Evolutionary conservation across 1,140 invertebrate species (phyloP).

Genomic region (Dendroctonus valens): DNA sequence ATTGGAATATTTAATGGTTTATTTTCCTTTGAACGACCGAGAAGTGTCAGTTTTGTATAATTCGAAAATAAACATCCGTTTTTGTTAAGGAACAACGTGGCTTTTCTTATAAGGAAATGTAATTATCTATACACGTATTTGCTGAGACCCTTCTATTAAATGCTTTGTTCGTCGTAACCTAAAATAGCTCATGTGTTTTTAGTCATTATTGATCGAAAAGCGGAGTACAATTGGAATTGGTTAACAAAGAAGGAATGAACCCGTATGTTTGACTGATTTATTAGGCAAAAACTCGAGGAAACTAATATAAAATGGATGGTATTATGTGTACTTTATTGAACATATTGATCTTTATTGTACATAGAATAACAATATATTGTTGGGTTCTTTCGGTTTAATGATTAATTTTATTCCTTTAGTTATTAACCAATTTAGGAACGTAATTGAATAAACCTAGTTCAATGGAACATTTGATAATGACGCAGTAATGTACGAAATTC

Average conservation of each 20-base stretch:
- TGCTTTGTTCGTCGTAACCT: constrained; percentile 9
- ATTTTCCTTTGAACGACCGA: constrained; percentile 33
- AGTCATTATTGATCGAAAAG: constrained; percentile 11
- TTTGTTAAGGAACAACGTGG: constrained; percentile 32
- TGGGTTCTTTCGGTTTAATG: too few species aligned
- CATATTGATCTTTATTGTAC: neutral
- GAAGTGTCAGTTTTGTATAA: constrained; percentile 42
- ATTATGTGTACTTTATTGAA: neutral
- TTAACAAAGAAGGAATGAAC: constrained; percentile 2
- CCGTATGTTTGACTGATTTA: constrained; percentile 7
- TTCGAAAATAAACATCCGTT: constrained; percentile 40
- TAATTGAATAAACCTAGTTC: too few species aligned
- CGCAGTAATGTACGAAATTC: too few species aligned
- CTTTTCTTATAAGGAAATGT: constrained; percentile 22
- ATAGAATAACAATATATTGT: neutral
- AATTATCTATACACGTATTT: constrained; percentile 28
- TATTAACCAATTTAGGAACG: too few species aligned
- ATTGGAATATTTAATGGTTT: constrained; percentile 41
- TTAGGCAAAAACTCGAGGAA: neutral
- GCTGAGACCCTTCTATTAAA: constrained; percentile 12
- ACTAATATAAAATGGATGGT: neutral
- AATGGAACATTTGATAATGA: too few species aligned
- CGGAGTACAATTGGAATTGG: neutral
- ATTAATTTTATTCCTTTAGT: too few species aligned
- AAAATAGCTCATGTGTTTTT: constrained; percentile 16